phyloP scores from a whole-genome alignment of 1,140 invertebrate species.

The Bombus ignitus region DNA sequence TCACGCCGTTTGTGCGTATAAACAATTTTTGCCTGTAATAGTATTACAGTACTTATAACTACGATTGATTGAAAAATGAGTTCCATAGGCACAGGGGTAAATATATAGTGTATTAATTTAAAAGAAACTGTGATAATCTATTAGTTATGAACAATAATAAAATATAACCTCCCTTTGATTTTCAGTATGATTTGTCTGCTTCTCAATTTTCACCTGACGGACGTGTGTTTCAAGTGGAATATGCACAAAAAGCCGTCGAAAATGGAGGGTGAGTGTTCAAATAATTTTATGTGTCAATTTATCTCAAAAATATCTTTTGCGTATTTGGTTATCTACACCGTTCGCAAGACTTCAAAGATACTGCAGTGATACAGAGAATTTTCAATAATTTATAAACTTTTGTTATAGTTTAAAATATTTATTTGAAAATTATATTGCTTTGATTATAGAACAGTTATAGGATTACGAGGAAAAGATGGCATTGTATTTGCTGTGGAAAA shows the following conservation, averaged over 20 bases:
- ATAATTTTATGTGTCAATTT: neutral
- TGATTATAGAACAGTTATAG: conserved; percentile 92
- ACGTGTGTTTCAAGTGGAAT: conserved; percentile 99
- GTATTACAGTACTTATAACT: neutral
- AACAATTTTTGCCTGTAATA: conserved; percentile 53
- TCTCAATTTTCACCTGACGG: conserved; percentile 99
- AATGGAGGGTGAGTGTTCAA: conserved; percentile 92
- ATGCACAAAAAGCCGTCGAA: conserved; percentile 99
- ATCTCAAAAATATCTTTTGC: neutral
- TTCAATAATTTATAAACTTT: neutral
- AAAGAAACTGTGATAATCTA: conserved; percentile 39
- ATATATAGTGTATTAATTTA: conserved; percentile 74
- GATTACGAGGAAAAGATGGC: conserved; percentile 96
- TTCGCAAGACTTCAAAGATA: neutral
- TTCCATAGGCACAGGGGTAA: conserved; percentile 97
- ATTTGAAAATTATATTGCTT: neutral
- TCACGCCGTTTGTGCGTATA: conserved; percentile 49
- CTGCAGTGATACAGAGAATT: neutral
- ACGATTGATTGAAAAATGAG: conserved; percentile 87
- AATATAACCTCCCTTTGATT: conserved; percentile 74
- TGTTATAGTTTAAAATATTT: neutral
- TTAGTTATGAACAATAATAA: conserved; percentile 8
- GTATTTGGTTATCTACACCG: neutral
- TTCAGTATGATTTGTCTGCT: conserved; percentile 98
- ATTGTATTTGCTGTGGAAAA: conserved; percentile 99